A percentile compares a stretch with the other conserved stretches of the same genome.
Conservation (phyloP, 2,797 vertebrate species). For the Lophotriccus pileatus region DNA sequence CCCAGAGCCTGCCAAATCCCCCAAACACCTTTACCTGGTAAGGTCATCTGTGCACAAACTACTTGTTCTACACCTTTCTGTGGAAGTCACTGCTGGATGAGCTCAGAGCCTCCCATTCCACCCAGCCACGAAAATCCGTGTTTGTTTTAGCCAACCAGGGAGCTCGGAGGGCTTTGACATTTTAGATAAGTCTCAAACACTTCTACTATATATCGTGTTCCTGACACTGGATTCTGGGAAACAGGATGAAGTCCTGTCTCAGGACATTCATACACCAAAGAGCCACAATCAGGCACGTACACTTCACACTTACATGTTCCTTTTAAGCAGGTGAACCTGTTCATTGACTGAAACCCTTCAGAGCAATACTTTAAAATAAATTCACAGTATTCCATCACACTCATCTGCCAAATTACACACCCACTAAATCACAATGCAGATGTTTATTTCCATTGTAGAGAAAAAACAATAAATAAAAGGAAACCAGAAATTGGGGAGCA, state of each 20-base stretch:
- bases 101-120: neutral
- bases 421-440: neutral
- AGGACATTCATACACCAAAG: neutral
- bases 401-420: fast-evolving
- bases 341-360: neutral
- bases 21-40: neutral
- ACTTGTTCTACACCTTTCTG: neutral
- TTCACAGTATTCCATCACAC: neutral
- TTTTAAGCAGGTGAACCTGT: neutral
- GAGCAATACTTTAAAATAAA: neutral
- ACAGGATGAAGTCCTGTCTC: neutral
- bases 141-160: neutral
- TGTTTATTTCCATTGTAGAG: neutral
- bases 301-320: neutral
- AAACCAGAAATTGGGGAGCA: constrained; percentile 7
- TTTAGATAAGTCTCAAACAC: neutral
- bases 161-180: neutral
- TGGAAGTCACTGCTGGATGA: neutral
- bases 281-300: neutral
- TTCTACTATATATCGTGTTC: neutral
- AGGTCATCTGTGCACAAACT: fast-evolving
- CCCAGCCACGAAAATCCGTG: neutral
- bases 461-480: neutral
- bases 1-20: neutral
- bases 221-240: neutral